Evolutionary conservation across 2,797 vertebrate species (phyloP).

Genomic region (Microcaecilia unicolor): DNA sequence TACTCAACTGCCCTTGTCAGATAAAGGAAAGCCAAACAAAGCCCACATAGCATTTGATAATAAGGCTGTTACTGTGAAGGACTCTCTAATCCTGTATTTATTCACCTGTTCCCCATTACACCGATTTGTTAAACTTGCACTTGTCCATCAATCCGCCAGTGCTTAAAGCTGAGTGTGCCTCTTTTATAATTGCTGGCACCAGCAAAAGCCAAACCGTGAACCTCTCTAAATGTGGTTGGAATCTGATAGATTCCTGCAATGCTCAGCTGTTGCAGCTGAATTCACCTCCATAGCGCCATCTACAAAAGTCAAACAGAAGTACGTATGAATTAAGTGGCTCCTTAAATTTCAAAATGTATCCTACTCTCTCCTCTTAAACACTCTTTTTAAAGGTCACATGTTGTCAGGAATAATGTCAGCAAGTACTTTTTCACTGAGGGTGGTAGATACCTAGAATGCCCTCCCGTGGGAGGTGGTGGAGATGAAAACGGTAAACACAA

Average conservation of each 20-base stretch:
- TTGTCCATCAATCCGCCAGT: constrained; percentile 53
- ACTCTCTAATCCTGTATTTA: constrained; percentile 42
- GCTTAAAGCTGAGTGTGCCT: constrained; percentile 44
- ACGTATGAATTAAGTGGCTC: no score
- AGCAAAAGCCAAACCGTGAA: constrained; percentile 33
- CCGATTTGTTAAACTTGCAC: constrained; percentile 44
- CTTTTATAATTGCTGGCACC: constrained; percentile 51
- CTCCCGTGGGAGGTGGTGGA: no score
- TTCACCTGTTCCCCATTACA: constrained; percentile 53
- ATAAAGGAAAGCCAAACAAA: not conserved
- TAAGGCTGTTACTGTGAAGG: constrained; percentile 39
- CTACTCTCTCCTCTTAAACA: no score
- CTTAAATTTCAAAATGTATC: no score
- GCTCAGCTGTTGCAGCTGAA: constrained; percentile 15
- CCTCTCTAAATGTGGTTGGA: constrained; percentile 14
- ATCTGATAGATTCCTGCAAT: constrained; percentile 3
- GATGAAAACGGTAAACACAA: no score
- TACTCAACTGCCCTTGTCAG: constrained; percentile 10
- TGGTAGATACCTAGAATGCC: no score
- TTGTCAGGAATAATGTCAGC: no score
- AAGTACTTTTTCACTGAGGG: no score
- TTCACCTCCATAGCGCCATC: not conserved
- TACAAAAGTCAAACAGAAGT: not conserved
- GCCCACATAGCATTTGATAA: constrained; percentile 28
- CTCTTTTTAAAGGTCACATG: no score